A percentile compares a stretch with the other conserved stretches of the same genome.
Evolutionary conservation across 1,140 invertebrate species (phyloP).

Genomic region (Thaumetopoea pityocampa): DNA sequence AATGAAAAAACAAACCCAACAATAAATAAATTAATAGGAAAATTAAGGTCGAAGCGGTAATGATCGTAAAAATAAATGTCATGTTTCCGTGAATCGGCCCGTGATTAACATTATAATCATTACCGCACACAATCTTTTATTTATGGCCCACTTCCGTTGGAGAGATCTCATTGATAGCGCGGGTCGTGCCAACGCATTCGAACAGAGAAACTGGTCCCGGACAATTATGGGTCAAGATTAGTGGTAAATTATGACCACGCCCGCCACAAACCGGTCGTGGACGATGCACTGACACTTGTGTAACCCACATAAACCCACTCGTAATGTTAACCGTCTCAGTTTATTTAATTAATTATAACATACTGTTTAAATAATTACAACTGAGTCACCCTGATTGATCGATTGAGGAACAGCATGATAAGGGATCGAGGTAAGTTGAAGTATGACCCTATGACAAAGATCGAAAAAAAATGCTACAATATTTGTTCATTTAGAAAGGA

Average conservation of each 20-base stretch:
- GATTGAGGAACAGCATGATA: too few relatives aligned
- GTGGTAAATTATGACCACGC: conserved; percentile 45
- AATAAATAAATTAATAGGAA: conserved; percentile 3
- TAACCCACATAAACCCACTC: conserved; percentile 27
- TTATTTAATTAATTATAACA: too few relatives aligned
- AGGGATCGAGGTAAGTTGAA: too few relatives aligned
- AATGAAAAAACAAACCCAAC: too few relatives aligned
- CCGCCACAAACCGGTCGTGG: conserved; percentile 47
- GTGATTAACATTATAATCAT: conserved; percentile 4
- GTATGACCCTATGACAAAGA: too few relatives aligned
- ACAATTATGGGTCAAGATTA: conserved; percentile 67
- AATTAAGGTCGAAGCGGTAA: too few relatives aligned
- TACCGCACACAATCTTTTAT: conserved; percentile 23
- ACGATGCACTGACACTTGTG: conserved; percentile 46
- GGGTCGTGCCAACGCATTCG: conserved; percentile 17
- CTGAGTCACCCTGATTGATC: too few relatives aligned
- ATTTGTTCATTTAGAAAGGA: too few relatives aligned
- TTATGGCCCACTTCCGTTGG: conserved; percentile 31
- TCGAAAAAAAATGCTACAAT: too few relatives aligned
- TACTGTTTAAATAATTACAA: too few relatives aligned
- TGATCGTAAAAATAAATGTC: background rate
- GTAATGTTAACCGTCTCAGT: conserved; percentile 4
- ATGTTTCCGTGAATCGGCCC: conserved; percentile 2
- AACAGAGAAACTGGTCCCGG: conserved; percentile 38
- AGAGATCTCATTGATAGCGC: conserved; percentile 22